phyloP scores from a whole-genome alignment of 2,113 vertebrate genomes.

The Epinephelus lanceolatus region DNA sequence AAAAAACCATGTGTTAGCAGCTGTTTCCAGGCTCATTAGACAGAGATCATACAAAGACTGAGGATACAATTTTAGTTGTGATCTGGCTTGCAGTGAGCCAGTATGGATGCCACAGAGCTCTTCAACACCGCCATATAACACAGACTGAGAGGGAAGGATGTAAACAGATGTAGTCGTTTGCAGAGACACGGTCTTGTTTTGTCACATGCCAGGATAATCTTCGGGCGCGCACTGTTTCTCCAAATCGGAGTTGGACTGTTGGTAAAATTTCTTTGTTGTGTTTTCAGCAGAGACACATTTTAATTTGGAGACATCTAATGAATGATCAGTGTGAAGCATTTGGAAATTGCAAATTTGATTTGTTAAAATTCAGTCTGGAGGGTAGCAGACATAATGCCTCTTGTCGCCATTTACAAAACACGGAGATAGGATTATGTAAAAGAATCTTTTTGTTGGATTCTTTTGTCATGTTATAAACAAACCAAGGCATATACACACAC shows the following conservation, averaged over 20 bases:
- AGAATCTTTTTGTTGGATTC: neutral
- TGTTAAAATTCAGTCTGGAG: neutral
- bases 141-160: neutral
- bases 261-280: neutral
- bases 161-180: conserved; percentile 19
- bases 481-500: neutral
- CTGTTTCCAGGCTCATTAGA: conserved; percentile 68
- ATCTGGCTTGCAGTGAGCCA: conserved; percentile 19
- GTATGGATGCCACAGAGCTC: conserved; percentile 8
- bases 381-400: neutral
- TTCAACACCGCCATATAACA: neutral
- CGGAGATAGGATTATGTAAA: neutral
- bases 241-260: conserved; percentile 1
- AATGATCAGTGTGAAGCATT: neutral
- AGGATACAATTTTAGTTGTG: conserved; percentile 42
- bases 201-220: conserved; percentile 16
- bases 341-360: conserved; percentile 2
- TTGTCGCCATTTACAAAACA: neutral
- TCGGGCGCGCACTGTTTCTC: neutral
- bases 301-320: conserved; percentile 9
- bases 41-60: conserved; percentile 28
- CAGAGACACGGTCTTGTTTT: conserved; percentile 8
- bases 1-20: conserved; percentile 62
- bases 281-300: conserved; percentile 14
- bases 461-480: conserved; percentile 1